A percentile compares a stretch with the other conserved stretches of the same genome.
Conservation (phyloP, 2,888 invertebrate species). For the Metalampra italica region DNA sequence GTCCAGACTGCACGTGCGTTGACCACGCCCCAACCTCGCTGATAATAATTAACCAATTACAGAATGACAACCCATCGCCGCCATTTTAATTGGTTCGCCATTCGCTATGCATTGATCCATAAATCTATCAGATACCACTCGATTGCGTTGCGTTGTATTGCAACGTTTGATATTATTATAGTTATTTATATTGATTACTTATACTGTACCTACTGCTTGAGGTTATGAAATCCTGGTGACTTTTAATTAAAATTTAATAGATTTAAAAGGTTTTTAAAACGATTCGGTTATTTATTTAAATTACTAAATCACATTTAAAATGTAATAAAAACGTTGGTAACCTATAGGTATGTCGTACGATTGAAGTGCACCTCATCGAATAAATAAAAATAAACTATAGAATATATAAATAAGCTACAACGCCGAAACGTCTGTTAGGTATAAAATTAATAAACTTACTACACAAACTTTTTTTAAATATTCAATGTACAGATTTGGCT, state of each 20-base stretch:
- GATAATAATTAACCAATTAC: conserved; percentile 77
- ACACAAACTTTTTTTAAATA: no score
- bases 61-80: conserved; percentile 66
- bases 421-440: no score
- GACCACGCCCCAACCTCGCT: conserved; percentile 56
- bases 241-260: conserved; percentile 16
- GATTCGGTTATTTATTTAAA: no score
- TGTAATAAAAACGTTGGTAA: no score
- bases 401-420: no score
- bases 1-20: conserved; percentile 33
- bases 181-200: not conserved
- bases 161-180: not conserved
- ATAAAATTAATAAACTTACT: no score
- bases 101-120: conserved; percentile 51
- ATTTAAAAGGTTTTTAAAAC: no score
- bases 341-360: no score
- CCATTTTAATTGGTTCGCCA: conserved; percentile 70
- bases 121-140: conserved; percentile 31
- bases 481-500: no score
- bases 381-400: no score
- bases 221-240: conserved; percentile 15
- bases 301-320: no score
- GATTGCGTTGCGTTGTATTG: conserved; percentile 12
- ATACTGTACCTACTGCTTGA: not conserved
- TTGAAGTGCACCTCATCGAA: no score